phyloP scores from a whole-genome alignment of 2,113 vertebrate species.

The Ondatra zibethicus region DNA sequence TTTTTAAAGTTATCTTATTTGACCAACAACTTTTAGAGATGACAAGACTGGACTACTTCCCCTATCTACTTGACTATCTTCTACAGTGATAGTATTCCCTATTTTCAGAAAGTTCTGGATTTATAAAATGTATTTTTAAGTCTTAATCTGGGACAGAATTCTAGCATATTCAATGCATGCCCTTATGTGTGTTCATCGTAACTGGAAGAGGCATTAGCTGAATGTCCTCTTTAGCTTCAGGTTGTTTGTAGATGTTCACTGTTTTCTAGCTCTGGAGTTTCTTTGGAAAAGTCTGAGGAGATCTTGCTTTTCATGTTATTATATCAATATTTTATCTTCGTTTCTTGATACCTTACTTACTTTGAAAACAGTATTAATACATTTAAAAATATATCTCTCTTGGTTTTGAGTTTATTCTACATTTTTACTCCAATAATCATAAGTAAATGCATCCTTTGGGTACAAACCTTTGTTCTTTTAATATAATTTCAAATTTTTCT shows the following conservation, averaged over 20 bases:
- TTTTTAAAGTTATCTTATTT: neutral
- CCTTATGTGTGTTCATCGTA: neutral
- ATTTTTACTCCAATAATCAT: neutral
- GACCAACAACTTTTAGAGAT: neutral
- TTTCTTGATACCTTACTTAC: neutral
- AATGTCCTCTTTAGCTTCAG: neutral
- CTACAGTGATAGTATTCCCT: neutral
- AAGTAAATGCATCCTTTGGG: neutral
- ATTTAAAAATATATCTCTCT: neutral
- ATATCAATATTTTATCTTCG: neutral
- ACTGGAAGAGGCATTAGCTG: neutral
- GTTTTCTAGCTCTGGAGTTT: neutral
- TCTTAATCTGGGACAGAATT: neutral
- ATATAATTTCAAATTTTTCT: neutral
- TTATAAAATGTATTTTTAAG: neutral
- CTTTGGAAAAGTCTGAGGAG: neutral
- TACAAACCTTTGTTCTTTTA: neutral
- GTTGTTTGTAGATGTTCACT: neutral
- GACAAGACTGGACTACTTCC: neutral
- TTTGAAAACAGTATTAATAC: neutral
- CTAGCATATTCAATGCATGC: neutral
- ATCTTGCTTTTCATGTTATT: neutral
- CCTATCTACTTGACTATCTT: neutral
- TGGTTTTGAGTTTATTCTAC: neutral
- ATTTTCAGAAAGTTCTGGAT: neutral